Conservation (phyloP, 2,113 vertebrate species). For the Oceanodroma tethys region DNA sequence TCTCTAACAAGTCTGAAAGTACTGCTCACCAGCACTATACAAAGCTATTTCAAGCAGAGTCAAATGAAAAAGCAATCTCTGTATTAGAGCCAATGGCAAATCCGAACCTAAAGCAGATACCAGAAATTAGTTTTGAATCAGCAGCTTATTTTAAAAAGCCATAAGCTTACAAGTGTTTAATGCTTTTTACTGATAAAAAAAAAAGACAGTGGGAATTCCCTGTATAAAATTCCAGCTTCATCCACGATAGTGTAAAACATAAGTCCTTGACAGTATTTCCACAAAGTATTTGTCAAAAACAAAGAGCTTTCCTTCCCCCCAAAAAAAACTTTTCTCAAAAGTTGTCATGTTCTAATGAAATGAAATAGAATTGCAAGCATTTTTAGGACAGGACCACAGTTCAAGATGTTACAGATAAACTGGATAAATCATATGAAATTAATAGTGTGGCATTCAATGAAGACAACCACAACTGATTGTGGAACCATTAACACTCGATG, state of each 20-base stretch:
- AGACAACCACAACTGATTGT: neutral
- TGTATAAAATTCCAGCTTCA: neutral
- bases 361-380: neutral
- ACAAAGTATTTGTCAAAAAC: neutral
- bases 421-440: neutral
- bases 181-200: neutral
- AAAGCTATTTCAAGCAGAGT: neutral
- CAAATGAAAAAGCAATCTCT: neutral
- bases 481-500: neutral
- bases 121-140: neutral
- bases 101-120: neutral
- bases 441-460: neutral
- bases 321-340: neutral
- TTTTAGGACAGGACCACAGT: neutral
- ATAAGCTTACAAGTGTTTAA: neutral
- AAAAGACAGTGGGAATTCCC: neutral
- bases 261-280: neutral
- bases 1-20: neutral
- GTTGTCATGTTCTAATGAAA: neutral
- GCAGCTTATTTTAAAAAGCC: neutral
- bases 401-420: neutral
- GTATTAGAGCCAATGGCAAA: neutral
- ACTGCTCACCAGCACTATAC: neutral
- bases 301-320: accelerated
- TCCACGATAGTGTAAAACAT: neutral